These are phyloP conservation scores for Rhagonycha lutea DNA, from an alignment of 2,888 invertebrate species.

Conservation along the genomic window DNA sequence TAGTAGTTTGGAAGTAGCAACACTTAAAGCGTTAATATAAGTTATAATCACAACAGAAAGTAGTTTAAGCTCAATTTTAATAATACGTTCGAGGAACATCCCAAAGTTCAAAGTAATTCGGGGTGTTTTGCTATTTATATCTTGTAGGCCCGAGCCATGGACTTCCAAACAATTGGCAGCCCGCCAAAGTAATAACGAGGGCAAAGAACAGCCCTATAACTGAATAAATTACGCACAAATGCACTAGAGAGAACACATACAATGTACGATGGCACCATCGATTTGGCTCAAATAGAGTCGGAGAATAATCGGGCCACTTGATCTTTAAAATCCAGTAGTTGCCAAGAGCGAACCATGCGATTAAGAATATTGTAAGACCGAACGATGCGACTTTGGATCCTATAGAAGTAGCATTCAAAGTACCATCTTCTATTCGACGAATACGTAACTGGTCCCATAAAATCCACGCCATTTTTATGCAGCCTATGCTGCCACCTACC, in stretches of 20 bases:
- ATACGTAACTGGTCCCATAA: slow-evolving; percentile 69
- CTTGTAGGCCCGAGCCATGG: slow-evolving; percentile 68
- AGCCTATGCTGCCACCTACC: slow-evolving; percentile 78
- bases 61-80: slow-evolving; percentile 30
- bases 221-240: slow-evolving; percentile 72
- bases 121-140: slow-evolving; percentile 64
- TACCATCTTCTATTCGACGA: slow-evolving; percentile 53
- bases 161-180: slow-evolving; percentile 73
- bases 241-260: slow-evolving; percentile 76
- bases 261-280: slow-evolving; percentile 79
- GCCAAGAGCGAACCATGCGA: slow-evolving; percentile 74
- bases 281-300: slow-evolving; percentile 75
- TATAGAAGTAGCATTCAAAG: slow-evolving; percentile 59
- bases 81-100: slow-evolving; percentile 51
- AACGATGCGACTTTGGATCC: slow-evolving; percentile 68
- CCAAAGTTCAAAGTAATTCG: slow-evolving; percentile 51
- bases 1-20: slow-evolving; percentile 24
- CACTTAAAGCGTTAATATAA: slow-evolving; percentile 19
- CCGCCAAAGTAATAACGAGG: slow-evolving; percentile 63
- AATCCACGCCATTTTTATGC: slow-evolving; percentile 70
- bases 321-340: slow-evolving; percentile 71
- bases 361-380: slow-evolving; percentile 69
- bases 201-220: slow-evolving; percentile 62
- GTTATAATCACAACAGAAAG: not conserved
- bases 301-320: slow-evolving; percentile 76